phyloP scores from a whole-genome alignment of 2,888 invertebrate species.

The Chesias legatella region DNA sequence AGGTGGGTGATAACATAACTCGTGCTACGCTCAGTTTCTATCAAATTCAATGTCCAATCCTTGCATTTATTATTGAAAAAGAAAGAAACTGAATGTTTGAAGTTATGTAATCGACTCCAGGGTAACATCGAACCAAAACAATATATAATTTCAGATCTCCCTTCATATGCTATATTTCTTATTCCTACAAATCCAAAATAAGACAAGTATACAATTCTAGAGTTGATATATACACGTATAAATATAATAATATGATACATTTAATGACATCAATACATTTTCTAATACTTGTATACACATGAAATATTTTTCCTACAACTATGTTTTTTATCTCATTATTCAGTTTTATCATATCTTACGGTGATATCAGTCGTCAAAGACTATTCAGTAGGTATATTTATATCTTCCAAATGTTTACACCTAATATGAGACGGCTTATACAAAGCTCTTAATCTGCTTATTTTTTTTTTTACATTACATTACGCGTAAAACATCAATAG shows the following conservation, averaged over 20 bases:
- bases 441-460: slow-evolving; percentile 50
- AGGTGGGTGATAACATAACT: too few relatives aligned
- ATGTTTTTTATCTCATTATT: slow-evolving; percentile 36
- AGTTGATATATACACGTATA: slow-evolving; percentile 34
- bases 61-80: too few relatives aligned
- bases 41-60: too few relatives aligned
- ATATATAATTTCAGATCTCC: slow-evolving; percentile 3
- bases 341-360: slow-evolving; percentile 53
- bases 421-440: slow-evolving; percentile 47
- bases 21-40: too few relatives aligned
- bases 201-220: slow-evolving; percentile 19
- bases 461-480: slow-evolving; percentile 20
- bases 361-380: slow-evolving; percentile 75
- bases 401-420: slow-evolving; percentile 36
- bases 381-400: slow-evolving; percentile 40
- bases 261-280: slow-evolving; percentile 51
- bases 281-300: slow-evolving; percentile 58
- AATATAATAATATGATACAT: slow-evolving; percentile 48
- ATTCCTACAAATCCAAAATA: slow-evolving; percentile 16
- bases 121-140: slow-evolving; percentile 6
- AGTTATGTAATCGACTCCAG: too few relatives aligned
- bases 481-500: slow-evolving; percentile 17
- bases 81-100: too few relatives aligned
- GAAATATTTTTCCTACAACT: slow-evolving; percentile 19
- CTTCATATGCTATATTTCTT: slow-evolving; percentile 1